A percentile compares a stretch with the other conserved stretches of the same genome.
phyloP scores from a whole-genome alignment of 2,797 vertebrate genomes.

The Gobionotothen gibberifrons region DNA sequence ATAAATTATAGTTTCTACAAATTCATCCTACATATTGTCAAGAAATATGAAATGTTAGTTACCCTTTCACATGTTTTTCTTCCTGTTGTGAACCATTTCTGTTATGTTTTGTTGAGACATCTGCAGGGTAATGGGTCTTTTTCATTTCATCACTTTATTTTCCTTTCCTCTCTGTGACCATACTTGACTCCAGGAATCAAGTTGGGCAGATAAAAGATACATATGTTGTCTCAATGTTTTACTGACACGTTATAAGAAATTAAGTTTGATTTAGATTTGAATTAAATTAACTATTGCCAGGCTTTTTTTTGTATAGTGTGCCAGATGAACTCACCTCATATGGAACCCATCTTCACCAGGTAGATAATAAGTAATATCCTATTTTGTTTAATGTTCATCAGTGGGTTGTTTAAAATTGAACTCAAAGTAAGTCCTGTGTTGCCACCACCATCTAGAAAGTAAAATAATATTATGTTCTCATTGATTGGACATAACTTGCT shows the following conservation, averaged over 20 bases:
- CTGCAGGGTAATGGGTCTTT: background rate
- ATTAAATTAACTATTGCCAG: background rate
- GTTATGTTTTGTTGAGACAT: conserved; percentile 10
- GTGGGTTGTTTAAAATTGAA: background rate
- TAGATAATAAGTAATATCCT: background rate
- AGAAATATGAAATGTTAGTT: background rate
- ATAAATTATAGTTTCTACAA: background rate
- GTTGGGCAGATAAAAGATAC: too few species aligned
- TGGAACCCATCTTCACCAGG: background rate
- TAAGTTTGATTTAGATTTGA: conserved; percentile 1
- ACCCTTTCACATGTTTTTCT: background rate
- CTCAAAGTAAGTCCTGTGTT: background rate
- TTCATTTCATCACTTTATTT: background rate
- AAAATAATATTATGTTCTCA: background rate
- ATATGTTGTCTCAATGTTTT: too few species aligned
- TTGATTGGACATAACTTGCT: background rate
- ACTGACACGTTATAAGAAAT: too few species aligned
- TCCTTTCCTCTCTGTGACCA: too few species aligned
- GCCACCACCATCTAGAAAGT: background rate
- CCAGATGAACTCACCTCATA: conserved; percentile 3
- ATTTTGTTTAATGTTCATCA: background rate
- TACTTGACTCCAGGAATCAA: too few species aligned
- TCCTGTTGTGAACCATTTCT: conserved; percentile 6
- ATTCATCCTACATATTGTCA: background rate
- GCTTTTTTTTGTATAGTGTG: background rate